Evolutionary conservation across 2,113 vertebrate genomes (phyloP).

Genomic region (Bambusicola thoracicus): DNA sequence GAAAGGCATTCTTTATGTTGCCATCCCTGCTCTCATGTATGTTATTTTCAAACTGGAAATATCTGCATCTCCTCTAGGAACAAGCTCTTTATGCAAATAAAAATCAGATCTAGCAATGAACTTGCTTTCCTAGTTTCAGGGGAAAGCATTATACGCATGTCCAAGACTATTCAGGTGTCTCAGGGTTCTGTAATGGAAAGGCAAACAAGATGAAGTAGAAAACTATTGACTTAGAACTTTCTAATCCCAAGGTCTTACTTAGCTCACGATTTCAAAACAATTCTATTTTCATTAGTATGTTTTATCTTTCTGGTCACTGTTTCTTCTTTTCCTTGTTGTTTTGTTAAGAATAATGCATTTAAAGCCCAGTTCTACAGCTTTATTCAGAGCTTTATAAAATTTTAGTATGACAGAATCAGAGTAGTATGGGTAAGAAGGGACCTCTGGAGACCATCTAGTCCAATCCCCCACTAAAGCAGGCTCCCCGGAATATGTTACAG

Average conservation of each 20-base stretch:
- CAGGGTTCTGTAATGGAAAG: not conserved
- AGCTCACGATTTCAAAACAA: not conserved
- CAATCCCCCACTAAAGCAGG: no score
- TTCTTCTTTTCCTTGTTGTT: not conserved
- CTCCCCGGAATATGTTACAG: no score
- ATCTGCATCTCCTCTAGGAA: not conserved
- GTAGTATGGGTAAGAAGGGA: not conserved
- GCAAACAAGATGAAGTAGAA: not conserved
- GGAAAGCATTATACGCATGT: not conserved
- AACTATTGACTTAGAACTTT: not conserved
- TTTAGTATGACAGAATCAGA: not conserved
- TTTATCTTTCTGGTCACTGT: not conserved
- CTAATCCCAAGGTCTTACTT: not conserved
- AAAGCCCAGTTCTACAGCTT: not conserved
- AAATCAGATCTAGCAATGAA: not conserved
- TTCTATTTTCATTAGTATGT: not conserved
- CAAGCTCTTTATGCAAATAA: not conserved
- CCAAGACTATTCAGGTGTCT: fast-evolving
- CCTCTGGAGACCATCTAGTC: no score
- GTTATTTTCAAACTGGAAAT: not conserved
- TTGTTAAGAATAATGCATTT: not conserved
- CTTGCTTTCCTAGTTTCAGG: not conserved
- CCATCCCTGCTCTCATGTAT: not conserved
- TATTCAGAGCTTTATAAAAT: not conserved
- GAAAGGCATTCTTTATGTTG: not conserved